These are phyloP conservation scores for Gulo gulo DNA, from an alignment of 2,113 vertebrate species.

Conservation along the genomic window DNA sequence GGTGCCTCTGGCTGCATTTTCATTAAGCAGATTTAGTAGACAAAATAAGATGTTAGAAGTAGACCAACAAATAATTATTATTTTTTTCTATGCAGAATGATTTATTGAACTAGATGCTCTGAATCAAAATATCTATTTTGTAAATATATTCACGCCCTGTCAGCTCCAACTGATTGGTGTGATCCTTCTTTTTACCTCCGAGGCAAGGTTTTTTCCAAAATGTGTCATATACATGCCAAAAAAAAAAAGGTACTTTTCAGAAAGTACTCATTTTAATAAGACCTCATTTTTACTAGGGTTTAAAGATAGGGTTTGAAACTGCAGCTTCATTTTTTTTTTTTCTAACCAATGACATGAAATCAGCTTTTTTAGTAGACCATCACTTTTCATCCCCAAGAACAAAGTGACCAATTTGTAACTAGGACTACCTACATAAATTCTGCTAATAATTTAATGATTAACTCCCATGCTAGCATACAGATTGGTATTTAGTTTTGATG, in stretches of 20 bases:
- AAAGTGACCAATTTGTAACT: slow-evolving; percentile 34
- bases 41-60: neutral
- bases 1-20: neutral
- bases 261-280: slow-evolving; percentile 9
- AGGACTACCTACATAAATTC: neutral
- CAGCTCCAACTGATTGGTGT: neutral
- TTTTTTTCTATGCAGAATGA: slow-evolving; percentile 17
- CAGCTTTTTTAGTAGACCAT: neutral
- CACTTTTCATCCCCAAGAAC: slow-evolving; percentile 41
- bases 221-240: neutral
- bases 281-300: slow-evolving; percentile 23
- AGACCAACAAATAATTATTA: neutral
- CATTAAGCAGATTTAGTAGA: neutral
- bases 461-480: neutral
- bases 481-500: neutral
- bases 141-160: neutral
- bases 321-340: slow-evolving; percentile 18
- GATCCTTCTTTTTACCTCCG: neutral
- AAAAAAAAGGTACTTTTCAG: neutral
- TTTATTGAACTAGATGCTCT: neutral
- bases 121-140: neutral
- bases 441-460: neutral
- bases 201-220: neutral
- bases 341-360: neutral
- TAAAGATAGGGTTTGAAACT: slow-evolving; percentile 26